Percentiles rank a stretch among this genome's conserved stretches.
Conservation (phyloP, 1,140 invertebrate species). For the Phymorhynchus buccinoides region DNA sequence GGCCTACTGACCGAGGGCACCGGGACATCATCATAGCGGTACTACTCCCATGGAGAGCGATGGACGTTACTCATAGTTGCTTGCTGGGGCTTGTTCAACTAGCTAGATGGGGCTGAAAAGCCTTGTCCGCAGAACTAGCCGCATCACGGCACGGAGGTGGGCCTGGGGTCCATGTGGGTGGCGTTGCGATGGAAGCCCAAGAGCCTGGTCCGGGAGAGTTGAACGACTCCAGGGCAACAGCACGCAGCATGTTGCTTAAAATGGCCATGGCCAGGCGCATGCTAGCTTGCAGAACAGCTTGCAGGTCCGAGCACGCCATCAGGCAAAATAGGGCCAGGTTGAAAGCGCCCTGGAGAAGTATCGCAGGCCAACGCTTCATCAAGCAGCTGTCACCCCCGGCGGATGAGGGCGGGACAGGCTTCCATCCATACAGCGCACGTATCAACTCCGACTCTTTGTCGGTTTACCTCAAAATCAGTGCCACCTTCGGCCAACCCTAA, state of each 20-base stretch:
- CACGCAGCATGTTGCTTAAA: not conserved
- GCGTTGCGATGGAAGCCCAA: slow-evolving; percentile 14
- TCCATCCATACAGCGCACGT: not conserved
- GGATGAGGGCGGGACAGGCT: not conserved
- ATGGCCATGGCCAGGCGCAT: not conserved
- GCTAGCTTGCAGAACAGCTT: not conserved
- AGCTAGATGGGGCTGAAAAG: slow-evolving; percentile 9
- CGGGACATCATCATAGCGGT: too few species aligned
- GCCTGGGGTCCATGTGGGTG: not conserved
- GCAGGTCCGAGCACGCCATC: not conserved
- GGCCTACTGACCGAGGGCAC: too few species aligned
- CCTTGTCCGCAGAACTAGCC: slow-evolving; percentile 22
- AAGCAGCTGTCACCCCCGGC: not conserved
- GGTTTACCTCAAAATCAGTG: not conserved
- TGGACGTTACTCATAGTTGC: slow-evolving; percentile 2
- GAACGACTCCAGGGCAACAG: not conserved
- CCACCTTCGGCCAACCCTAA: not conserved
- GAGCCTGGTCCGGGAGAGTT: not conserved
- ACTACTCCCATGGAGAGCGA: not conserved
- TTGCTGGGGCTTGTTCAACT: not conserved
- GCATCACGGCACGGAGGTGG: not conserved
- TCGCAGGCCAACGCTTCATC: not conserved
- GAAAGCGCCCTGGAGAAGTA: not conserved
- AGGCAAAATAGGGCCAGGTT: not conserved
- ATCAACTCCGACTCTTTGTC: not conserved